Base-by-base conservation (phyloP, 1,140 invertebrate genomes). In the Argopecten irradians region DNA sequence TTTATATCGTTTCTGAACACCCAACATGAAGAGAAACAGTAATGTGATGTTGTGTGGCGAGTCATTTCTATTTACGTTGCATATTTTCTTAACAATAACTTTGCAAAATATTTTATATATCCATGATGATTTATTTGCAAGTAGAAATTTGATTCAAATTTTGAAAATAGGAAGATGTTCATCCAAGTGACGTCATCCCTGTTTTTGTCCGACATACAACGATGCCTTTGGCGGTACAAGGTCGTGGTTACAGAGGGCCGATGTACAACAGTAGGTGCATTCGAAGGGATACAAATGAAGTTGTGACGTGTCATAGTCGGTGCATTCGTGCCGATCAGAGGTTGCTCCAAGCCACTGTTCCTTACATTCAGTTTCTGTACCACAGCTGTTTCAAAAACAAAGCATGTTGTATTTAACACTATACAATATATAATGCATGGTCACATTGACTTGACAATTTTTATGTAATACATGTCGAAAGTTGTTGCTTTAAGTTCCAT, bases 281-380 rank as follows among this genome's bases (percentile, higher is more conserved):
- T 55, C 36, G 34, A 86, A 86, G 22, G 34, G 34, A 1, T 86
- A 35, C 46, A 86, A 46, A 82, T 36, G 34, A 3, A 82, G 33
- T 19, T 34, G 34, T 36, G 86, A 34, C 19, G 86, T 55, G 55
- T 86, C 86, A 34, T 82, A 86, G 22, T 82, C 86, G 9, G 86
- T 82, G 34, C 86, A 86, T 36, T 86, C 86, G 22, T 55, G 82
- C 34, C 86, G 86, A 46, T 82, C 34, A 82, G 86, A 86, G 7
- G 86, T 82, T 3, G 32, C 86, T 7, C 36, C 34, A 43, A 55
- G 82, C 86, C 86, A 86, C 46, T 34, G 55, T 36, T 46, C 22
- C 82, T 82, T 82, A 82, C 86, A 86, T 19, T 86, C 86, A 32
- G 43, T n/a, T 34, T 86, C 82, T 16, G 86, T 82, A 9, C 46